Base-by-base conservation (phyloP, 2,888 invertebrate species). In the Agriopis aurantiaria region DNA sequence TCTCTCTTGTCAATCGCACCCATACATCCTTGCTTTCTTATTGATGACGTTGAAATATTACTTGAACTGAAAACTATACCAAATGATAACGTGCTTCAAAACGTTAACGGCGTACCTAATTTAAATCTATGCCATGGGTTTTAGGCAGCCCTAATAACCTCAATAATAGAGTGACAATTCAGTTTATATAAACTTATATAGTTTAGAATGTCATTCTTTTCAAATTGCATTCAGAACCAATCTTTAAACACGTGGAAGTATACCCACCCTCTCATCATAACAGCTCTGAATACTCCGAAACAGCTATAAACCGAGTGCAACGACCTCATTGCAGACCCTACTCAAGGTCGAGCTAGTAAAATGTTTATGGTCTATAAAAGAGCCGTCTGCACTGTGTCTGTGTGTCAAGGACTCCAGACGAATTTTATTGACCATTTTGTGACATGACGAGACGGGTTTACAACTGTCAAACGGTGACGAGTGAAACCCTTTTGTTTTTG, bases 331-430 rank as follows among this genome's bases (percentile, higher is more conserved):
- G 92, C 91, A 93, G 90, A 92, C 93, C 92, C 92, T 89, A 90
- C 85, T 78, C 92, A 93, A 93, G 94, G 93, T 91, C 91, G 92
- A 73, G 91, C 92, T 93, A 93, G 93, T 93, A 93, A 93, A 94
- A 93, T 93, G 92, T 94, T 93, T 93, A 94, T 94, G 90, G 92
- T 84, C 93, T 91, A 93, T 94, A 94, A 94, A 85, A 93, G 89
- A 89, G 87, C 84, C 91, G 92, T 91, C 91, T 91, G 88, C 87
- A 89, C 85, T 87, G 89, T 91, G 93, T 92, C 92, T 92, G 88
- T 92, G 82, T 93, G 94, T 93, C 94, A 94, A 93, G 94, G 93
- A 88, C 92, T 88, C 88, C 84, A 91, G 91, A 90, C 90, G 74
- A 88, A 88, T 90, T 91, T 91, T 91, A 91, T 91, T 90, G 89